Base-by-base conservation (phyloP, 2,888 invertebrate species). In the Tiphia femorata region DNA sequence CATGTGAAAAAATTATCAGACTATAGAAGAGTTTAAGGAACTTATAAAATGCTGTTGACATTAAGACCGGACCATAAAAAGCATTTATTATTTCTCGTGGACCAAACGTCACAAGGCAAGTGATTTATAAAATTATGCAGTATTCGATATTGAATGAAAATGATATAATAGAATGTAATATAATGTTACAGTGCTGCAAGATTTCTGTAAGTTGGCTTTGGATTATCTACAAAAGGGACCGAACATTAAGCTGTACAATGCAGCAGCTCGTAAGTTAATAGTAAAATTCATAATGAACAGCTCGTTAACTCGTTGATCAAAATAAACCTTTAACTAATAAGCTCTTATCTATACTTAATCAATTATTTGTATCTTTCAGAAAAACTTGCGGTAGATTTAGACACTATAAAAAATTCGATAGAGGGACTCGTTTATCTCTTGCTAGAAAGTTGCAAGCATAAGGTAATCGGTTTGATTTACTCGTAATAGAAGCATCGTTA, bases 351-450 rank as follows among this genome's bases (percentile, higher is more conserved):
- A n/a, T n/a, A n/a, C n/a, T n/a, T n/a, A n/a, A n/a, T n/a, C n/a
- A n/a, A n/a, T 8, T 14, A 8, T 25, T 25, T n/a, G n/a, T n/a
- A n/a, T n/a, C n/a, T n/a, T n/a, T n/a, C 84, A 89, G 89, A 89
- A 72, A 91, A 90, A 77, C 78, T 91, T 37, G 82, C 86, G 50
- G 86, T 89, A 10, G 84, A 87, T 27, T 57, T 85, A 7, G 84
- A 85, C 59, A 78, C 82, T 41, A 87, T 91, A 20, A 88, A 88
- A 77, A 89, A 89, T 78, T 86, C 91, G 35, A 87, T 93, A 10
- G 90, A 92, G 84, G 92, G 91, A 16, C 81, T 94, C 48, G 87
- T 92, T n/a, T 90, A 92, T 79, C 85, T 93, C 43, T 84, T 93
- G 43, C 84, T 92, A 14, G 89, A 93, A 82, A 88, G 89, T 63